Percentiles rank a stretch among this genome's conserved stretches.
Conservation (phyloP, 2,797 vertebrate species). For the Manis javanica region DNA sequence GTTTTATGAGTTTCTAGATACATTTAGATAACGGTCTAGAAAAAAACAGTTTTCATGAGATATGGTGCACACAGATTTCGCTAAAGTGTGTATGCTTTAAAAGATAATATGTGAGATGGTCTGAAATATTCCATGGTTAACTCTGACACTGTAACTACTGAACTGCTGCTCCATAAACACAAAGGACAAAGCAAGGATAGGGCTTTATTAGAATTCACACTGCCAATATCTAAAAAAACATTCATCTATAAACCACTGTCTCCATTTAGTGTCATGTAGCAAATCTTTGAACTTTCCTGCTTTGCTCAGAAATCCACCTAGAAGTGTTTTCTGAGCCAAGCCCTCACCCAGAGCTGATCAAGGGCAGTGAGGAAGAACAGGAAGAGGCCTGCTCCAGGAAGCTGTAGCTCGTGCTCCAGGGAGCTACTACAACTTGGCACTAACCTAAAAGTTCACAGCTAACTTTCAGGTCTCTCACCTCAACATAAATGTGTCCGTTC, state of each 20-base stretch:
- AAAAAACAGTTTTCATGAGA: not conserved
- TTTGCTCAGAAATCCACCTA: conserved; percentile 25
- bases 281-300: not conserved
- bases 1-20: not conserved
- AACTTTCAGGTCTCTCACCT: conserved; percentile 86
- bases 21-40: not conserved
- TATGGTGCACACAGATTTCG: not conserved
- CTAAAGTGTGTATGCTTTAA: conserved; percentile 29
- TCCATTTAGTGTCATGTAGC: conserved; percentile 1
- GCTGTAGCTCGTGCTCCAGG: not conserved
- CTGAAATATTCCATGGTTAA: not conserved
- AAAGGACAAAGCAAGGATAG: not conserved
- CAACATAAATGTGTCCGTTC: conserved; percentile 88
- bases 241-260: not conserved
- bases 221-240: not conserved
- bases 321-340: not conserved
- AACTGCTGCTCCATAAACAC: not conserved
- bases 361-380: not conserved
- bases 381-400: not conserved
- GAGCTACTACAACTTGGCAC: not conserved
- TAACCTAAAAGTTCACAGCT: conserved; percentile 31
- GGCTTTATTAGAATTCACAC: conserved; percentile 6
- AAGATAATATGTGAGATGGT: not conserved
- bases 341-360: not conserved
- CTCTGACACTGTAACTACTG: not conserved